These are phyloP conservation scores for Agonum fuliginosum DNA, from an alignment of 2,888 invertebrate genomes.

Conservation along the genomic window DNA sequence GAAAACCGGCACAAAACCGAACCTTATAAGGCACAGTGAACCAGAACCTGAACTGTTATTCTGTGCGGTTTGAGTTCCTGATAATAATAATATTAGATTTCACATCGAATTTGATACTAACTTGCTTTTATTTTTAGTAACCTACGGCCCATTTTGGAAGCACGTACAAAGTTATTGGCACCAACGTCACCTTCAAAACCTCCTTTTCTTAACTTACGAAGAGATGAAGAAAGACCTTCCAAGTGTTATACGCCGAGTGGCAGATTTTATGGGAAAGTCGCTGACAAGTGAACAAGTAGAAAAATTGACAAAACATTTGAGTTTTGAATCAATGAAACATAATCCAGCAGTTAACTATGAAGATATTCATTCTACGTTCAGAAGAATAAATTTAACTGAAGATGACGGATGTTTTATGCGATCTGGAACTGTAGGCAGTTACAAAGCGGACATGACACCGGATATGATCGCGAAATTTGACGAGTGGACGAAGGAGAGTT, in stretches of 20 bases:
- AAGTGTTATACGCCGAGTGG: slow-evolving; percentile 64
- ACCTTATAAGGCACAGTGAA: too few species aligned
- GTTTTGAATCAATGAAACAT: slow-evolving; percentile 74
- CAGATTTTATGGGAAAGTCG: slow-evolving; percentile 65
- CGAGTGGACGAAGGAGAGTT: slow-evolving; percentile 79
- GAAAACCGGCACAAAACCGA: too few species aligned
- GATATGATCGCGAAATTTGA: slow-evolving; percentile 84
- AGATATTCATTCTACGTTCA: slow-evolving; percentile 68
- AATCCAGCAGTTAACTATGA: slow-evolving; percentile 77
- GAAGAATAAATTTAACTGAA: slow-evolving; percentile 68
- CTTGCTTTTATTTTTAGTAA: slow-evolving; percentile 65
- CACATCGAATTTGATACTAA: background rate
- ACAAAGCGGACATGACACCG: slow-evolving; percentile 78
- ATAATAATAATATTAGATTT: background rate
- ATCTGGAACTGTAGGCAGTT: slow-evolving; percentile 72
- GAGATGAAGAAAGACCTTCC: slow-evolving; percentile 67
- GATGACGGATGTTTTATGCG: slow-evolving; percentile 72
- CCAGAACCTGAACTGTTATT: too few species aligned
- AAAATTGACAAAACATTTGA: slow-evolving; percentile 66
- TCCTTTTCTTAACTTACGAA: slow-evolving; percentile 68
- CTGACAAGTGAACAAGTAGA: slow-evolving; percentile 64
- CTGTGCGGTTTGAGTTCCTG: too few species aligned
- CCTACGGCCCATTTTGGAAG: slow-evolving; percentile 68
- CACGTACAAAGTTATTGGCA: slow-evolving; percentile 68
- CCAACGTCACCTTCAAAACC: slow-evolving; percentile 65